phyloP scores from a whole-genome alignment of 2,797 vertebrate species.

The Monodelphis domestica region DNA sequence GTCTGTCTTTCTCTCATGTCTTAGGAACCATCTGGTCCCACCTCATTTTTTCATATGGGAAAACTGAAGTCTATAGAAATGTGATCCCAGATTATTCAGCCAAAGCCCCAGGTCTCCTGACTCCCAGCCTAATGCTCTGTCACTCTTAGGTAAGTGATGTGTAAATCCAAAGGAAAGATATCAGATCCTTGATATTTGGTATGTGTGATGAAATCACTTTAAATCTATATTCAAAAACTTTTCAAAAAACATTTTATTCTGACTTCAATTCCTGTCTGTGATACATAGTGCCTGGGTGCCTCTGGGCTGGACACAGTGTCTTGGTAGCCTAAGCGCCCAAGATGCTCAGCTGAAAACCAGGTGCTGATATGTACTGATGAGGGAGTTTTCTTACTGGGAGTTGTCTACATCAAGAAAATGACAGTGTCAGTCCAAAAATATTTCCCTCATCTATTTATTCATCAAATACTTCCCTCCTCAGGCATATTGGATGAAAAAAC shows the following conservation, averaged over 20 bases:
- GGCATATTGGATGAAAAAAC: background rate
- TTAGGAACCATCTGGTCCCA: background rate
- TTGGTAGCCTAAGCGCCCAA: background rate
- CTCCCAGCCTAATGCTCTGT: background rate
- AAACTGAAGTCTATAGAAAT: background rate
- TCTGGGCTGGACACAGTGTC: background rate
- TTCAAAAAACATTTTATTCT: background rate
- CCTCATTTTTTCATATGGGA: background rate
- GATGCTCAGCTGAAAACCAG: too few relatives aligned
- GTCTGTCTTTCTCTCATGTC: too few relatives aligned
- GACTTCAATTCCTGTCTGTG: background rate
- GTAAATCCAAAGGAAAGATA: background rate
- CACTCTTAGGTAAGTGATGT: background rate
- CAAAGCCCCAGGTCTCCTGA: background rate
- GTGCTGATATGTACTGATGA: background rate
- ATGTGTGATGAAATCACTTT: background rate
- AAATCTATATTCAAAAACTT: background rate
- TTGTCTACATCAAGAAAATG: background rate
- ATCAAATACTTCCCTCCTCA: background rate
- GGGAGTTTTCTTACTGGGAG: background rate
- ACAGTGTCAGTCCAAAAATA: background rate
- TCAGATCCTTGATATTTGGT: background rate
- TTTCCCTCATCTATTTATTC: background rate
- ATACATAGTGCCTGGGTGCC: too few relatives aligned
- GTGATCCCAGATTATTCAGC: background rate